Percentiles rank a stretch among this genome's conserved stretches.
Evolutionary conservation across 2,888 invertebrate species (phyloP).

Genomic region (Pheosia tremula): DNA sequence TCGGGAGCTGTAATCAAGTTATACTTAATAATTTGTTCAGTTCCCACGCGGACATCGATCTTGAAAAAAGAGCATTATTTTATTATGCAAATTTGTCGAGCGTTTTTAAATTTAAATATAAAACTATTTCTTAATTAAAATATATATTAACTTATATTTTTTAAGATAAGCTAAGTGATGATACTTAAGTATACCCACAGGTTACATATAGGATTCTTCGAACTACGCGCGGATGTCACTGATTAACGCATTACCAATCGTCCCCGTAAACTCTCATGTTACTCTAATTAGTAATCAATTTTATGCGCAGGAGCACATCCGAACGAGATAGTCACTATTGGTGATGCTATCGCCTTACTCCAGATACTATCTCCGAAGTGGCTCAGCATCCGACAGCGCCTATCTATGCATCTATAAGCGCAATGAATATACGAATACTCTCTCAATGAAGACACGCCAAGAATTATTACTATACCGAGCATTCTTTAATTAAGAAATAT

Average conservation of each 20-base stretch:
- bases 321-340: slow-evolving; percentile 36
- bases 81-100: slow-evolving; percentile 25
- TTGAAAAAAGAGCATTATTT: slow-evolving; percentile 35
- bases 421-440: slow-evolving; percentile 57
- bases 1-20: slow-evolving; percentile 31
- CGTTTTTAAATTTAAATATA: neutral
- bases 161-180: too few species aligned
- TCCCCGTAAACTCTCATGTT: slow-evolving; percentile 49
- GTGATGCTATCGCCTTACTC: slow-evolving; percentile 56
- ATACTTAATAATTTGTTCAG: slow-evolving; percentile 37
- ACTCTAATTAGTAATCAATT: slow-evolving; percentile 65
- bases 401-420: slow-evolving; percentile 40
- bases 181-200: neutral
- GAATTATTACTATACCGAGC: slow-evolving; percentile 45
- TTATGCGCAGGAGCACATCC: slow-evolving; percentile 58
- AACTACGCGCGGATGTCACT: slow-evolving; percentile 18
- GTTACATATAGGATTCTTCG: neutral
- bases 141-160: too few species aligned
- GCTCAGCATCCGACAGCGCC: slow-evolving; percentile 44
- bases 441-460: slow-evolving; percentile 62
- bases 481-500: slow-evolving; percentile 57
- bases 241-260: slow-evolving; percentile 26
- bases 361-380: slow-evolving; percentile 56
- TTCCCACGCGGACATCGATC: slow-evolving; percentile 35
- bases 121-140: neutral